Evolutionary conservation across 1,140 invertebrate genomes (phyloP), one percentile per base, ranked within the genome.

Genomic region (Melanaphis sacchari): DNA sequence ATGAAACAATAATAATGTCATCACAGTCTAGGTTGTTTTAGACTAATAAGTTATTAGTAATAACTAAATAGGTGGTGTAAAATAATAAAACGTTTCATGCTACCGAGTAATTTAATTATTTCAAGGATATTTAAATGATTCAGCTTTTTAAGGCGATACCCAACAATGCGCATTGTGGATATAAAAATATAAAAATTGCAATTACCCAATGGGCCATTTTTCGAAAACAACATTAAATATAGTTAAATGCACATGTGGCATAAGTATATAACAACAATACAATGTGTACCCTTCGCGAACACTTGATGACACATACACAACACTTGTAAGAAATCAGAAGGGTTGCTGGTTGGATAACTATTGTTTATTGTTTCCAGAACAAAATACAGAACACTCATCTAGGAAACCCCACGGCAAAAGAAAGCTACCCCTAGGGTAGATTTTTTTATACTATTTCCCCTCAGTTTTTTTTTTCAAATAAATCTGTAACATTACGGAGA

Each of bases 301-400:
- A 81, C 66, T 92, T 7, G 76, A 81, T 92, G 90, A 91, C 90
- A 91, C 90, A 91, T 76, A 76, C 90, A 43, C 90, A 40, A 76
- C 90, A 91, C 90, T 91, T 91, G 90, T 92, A 92, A 82, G 76
- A 92, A 92, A 92, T 92, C 91, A 92, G 43, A 92, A 92, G 91
- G 91, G 91, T 92, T 92, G 88, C 46, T 54, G 91, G 91, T 38
- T 46, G 76, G 31, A 84, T 36, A 24, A 82, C 66, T 46, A 49
- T 49, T 82, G 91, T 81, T 81, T 82, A 76, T 91, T 91, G 90
- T 92, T 92, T 82, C 31, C 66, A 49, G n/a, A 82, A 38, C 43
- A 82, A 92, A 82, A 76, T 38, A 38, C 43, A 21, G 4, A 24
- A 22, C 31, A 46, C 22, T 92, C 91, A 24, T 49, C 59, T 84